Evolutionary conservation across 2,797 vertebrate species (phyloP).

Genomic region (Lacerta viridis): DNA sequence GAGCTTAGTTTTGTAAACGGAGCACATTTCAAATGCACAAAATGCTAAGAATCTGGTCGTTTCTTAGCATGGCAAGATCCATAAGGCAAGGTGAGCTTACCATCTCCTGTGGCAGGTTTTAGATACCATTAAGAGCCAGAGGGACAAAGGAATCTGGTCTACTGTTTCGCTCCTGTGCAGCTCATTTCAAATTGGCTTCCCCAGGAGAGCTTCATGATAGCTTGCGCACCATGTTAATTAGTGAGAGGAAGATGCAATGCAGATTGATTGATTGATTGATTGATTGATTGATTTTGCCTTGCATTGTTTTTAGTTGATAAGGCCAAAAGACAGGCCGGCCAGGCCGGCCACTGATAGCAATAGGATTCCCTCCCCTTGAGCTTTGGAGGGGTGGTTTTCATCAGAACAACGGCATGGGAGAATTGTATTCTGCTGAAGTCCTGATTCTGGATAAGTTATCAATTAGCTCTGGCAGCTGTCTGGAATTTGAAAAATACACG

Average conservation of each 20-base stretch:
- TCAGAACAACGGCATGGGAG: background rate
- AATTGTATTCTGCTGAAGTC: background rate
- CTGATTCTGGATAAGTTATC: no score
- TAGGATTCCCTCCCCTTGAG: background rate
- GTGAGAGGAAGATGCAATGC: no score
- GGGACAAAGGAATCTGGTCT: background rate
- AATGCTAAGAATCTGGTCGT: background rate
- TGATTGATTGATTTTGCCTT: background rate
- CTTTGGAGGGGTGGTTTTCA: no score
- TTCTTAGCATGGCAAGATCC: no score
- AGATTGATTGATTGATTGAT: no score
- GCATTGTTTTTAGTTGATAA: background rate
- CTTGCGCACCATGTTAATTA: background rate
- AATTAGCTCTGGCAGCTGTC: background rate
- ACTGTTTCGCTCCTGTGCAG: background rate
- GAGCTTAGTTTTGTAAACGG: slow-evolving; percentile 54
- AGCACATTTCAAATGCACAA: slow-evolving; percentile 46
- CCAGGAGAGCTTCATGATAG: background rate
- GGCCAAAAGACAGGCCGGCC: background rate
- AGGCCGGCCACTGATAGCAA: background rate
- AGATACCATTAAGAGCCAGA: background rate
- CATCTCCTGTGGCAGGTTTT: background rate
- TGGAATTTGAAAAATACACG: background rate
- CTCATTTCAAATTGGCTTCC: background rate
- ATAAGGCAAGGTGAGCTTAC: background rate